Evolutionary conservation across 2,113 vertebrate species (phyloP).

Genomic region (Narcine bancroftii): DNA sequence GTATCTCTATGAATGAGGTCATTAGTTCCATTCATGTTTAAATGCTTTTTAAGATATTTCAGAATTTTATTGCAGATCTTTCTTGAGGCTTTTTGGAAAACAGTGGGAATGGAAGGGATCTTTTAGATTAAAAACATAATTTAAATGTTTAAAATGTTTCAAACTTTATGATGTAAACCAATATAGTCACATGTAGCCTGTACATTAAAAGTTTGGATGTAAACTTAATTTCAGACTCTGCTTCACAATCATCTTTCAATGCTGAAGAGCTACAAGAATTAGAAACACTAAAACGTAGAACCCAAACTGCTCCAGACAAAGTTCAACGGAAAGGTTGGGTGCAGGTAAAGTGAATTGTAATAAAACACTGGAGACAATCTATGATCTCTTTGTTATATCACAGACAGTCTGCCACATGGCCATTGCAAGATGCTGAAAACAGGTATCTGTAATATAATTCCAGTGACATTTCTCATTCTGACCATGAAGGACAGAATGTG

Average conservation of each 20-base stretch:
- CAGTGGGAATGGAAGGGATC: not conserved
- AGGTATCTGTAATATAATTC: not conserved
- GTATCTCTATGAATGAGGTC: not conserved
- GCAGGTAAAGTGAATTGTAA: constrained; percentile 61
- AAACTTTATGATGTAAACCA: not conserved
- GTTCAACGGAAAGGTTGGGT: constrained; percentile 78
- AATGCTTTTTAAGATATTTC: not conserved
- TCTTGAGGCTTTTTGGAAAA: not conserved
- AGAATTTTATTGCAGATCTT: not conserved
- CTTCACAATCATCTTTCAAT: constrained; percentile 45
- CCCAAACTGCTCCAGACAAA: constrained; percentile 67
- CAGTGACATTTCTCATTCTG: not conserved
- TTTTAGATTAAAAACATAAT: not conserved
- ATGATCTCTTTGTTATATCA: not conserved
- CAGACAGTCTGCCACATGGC: not conserved
- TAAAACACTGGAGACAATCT: not conserved
- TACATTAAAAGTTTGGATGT: not conserved
- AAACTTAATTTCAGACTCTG: constrained; percentile 38
- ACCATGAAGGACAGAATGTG: not conserved
- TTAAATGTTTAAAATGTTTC: not conserved
- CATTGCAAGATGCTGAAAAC: not conserved
- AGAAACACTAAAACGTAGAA: constrained; percentile 46
- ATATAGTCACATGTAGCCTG: not conserved
- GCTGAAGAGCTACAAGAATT: constrained; percentile 46
- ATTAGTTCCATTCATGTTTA: not conserved